Evolutionary conservation across 2,888 invertebrate genomes (phyloP).

Genomic region (Aspidapion aeneum): DNA sequence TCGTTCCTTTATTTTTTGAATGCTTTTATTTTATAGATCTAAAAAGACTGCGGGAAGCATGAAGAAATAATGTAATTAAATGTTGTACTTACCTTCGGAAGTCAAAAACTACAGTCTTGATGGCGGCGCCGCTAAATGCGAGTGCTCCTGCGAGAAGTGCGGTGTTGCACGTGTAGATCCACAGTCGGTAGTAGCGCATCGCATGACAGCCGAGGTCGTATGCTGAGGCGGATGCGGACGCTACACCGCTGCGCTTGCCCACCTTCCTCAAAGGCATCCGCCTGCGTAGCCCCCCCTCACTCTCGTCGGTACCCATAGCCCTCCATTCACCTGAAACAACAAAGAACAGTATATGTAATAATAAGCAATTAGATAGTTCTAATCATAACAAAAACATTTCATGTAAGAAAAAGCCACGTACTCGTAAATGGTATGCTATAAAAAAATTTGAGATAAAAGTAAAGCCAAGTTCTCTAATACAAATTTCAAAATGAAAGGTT

Average conservation of each 20-base stretch:
- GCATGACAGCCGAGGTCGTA: constrained; percentile 47
- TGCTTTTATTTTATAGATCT: too few species aligned
- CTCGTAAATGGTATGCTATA: too few species aligned
- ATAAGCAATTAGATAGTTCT: too few species aligned
- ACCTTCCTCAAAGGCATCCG: constrained; percentile 48
- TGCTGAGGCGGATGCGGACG: constrained; percentile 52
- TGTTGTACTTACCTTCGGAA: constrained; percentile 51
- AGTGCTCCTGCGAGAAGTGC: constrained; percentile 80
- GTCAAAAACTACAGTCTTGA: constrained; percentile 65
- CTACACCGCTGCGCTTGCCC: constrained; percentile 54
- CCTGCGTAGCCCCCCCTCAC: constrained; percentile 49
- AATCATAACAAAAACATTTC: too few species aligned
- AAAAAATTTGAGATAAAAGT: too few species aligned
- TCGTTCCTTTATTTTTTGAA: too few species aligned
- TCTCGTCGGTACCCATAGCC: constrained; percentile 50
- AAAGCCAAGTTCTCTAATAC: too few species aligned
- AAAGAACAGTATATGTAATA: too few species aligned
- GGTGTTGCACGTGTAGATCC: constrained; percentile 78
- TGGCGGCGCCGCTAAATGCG: constrained; percentile 74
- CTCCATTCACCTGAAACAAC: constrained; percentile 56
- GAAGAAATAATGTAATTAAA: too few species aligned
- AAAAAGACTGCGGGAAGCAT: too few species aligned
- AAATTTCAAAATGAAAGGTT: too few species aligned
- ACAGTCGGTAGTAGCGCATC: constrained; percentile 83
- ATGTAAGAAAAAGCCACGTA: too few species aligned